A percentile compares a stretch with the other conserved stretches of the same genome.
phyloP scores from a whole-genome alignment of 2,113 vertebrate species.

The Lampris incognitus region DNA sequence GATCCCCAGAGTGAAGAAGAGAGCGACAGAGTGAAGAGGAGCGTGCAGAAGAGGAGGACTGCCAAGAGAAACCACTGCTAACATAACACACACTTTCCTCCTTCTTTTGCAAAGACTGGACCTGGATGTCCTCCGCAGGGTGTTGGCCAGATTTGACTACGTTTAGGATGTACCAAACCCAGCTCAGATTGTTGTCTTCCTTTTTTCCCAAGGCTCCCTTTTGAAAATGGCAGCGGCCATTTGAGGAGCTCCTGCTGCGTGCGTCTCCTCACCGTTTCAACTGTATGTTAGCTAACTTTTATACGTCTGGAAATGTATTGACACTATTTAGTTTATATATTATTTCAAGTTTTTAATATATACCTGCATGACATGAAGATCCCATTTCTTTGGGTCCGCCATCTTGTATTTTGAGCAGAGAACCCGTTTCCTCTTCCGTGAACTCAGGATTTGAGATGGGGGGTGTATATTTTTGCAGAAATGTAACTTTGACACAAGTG shows the following conservation, averaged over 20 bases:
- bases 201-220: no score
- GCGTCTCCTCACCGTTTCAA: slow-evolving; percentile 37
- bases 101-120: slow-evolving; percentile 7
- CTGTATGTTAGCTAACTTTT: slow-evolving; percentile 39
- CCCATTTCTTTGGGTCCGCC: slow-evolving; percentile 43
- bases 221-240: slow-evolving; percentile 31
- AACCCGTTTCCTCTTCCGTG: slow-evolving; percentile 44
- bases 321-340: slow-evolving; percentile 35
- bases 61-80: not conserved
- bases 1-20: slow-evolving; percentile 51
- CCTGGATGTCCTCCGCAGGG: not conserved
- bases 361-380: slow-evolving; percentile 67
- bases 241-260: slow-evolving; percentile 2
- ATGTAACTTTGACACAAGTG: slow-evolving; percentile 45
- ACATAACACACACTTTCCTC: not conserved
- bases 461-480: slow-evolving; percentile 76
- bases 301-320: slow-evolving; percentile 25
- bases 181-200: slow-evolving; percentile 2
- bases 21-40: slow-evolving; percentile 45
- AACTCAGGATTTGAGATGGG: slow-evolving; percentile 46
- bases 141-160: slow-evolving; percentile 11
- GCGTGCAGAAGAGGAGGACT: slow-evolving; percentile 26
- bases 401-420: slow-evolving; percentile 71
- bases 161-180: slow-evolving; percentile 3
- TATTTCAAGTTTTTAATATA: slow-evolving; percentile 70